Evolutionary conservation across 2,888 invertebrate genomes (phyloP), one percentile per base, ranked within the genome.

Genomic region (Rhabditoides inermis): DNA sequence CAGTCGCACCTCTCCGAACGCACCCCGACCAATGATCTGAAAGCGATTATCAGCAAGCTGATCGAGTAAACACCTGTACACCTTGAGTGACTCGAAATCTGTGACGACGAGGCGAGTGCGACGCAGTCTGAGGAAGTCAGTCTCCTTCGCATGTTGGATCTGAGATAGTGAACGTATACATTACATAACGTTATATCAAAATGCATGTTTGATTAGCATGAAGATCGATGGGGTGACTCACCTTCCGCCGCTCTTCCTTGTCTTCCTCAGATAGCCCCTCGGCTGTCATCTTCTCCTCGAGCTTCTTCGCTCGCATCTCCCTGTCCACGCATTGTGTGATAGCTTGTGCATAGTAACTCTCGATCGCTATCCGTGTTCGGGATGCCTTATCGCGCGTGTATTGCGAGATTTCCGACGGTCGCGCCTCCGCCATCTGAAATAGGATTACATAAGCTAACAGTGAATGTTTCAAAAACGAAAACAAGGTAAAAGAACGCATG

Each of bases 71-170:
- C 10, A 44, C 6, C 5, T 32, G 7, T 4, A 12, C 12, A 49
- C 49, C 45, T 50, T 50, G 55, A 95, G 82, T 12, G 94, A 90
- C 78, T 92, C 92, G 78, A 95, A 95, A 80, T 95, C 94, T 79
- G 92, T 90, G 25, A 94, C 92, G 45, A 91, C 92, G 47, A 98
- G 84, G 63, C 94, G 84, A 46, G 92, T 90, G 63, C 95, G 83
- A 79, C 95, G 95, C 68, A 95, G 83, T 68, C 95, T 84, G 63
- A 98, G 84, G 80, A 94, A 98, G 81, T 98, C 95, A 15, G 95
- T 95, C 81, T 99, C 98, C 78, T 95, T 95, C 77, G 90, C 87
- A 56, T 94, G 92, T 82, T 98, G 95, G 75, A 90, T 90, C 75
- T n/a, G n/a, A n/a, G n/a, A n/a, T n/a, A n/a, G n/a, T n/a, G n/a